These are phyloP conservation scores for Thryonomys swinderianus DNA, from an alignment of 2,113 vertebrate species.

Conservation along the genomic window DNA sequence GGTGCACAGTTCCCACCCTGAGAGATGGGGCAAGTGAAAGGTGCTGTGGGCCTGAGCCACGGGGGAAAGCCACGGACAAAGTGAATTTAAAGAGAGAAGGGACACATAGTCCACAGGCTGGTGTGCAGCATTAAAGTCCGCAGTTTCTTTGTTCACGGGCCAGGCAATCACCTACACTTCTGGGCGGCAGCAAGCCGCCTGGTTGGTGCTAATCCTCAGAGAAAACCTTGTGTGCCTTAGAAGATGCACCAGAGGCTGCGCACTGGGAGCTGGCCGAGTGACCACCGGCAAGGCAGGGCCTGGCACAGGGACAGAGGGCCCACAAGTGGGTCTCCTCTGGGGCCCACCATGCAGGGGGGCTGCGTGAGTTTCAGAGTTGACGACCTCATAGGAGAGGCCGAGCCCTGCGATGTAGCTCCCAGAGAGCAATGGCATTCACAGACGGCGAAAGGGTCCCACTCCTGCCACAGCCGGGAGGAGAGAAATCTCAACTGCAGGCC, in stretches of 20 bases:
- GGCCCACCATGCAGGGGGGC: background rate
- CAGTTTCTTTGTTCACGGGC: constrained; percentile 60
- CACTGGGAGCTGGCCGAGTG: background rate
- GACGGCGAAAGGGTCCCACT: background rate
- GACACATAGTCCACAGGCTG: background rate
- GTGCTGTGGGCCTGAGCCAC: background rate
- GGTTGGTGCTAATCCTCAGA: background rate
- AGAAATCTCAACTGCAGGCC: background rate
- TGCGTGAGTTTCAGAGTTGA: rapidly evolving
- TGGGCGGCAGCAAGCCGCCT: constrained; percentile 65
- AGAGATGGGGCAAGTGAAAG: background rate
- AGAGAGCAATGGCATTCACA: background rate
- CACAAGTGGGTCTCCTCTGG: background rate
- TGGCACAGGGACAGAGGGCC: background rate
- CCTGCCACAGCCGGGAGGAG: background rate
- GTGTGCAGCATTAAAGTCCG: constrained; percentile 57
- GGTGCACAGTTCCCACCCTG: background rate
- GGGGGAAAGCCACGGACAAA: background rate
- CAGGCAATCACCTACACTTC: constrained; percentile 40
- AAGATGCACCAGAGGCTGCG: background rate
- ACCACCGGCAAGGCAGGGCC: background rate
- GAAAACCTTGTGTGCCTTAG: background rate
- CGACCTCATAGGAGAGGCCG: background rate
- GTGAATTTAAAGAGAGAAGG: constrained; percentile 50
- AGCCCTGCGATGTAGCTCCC: background rate